Conservation (phyloP, 2,888 invertebrate species). For the Camponotus fellah region DNA sequence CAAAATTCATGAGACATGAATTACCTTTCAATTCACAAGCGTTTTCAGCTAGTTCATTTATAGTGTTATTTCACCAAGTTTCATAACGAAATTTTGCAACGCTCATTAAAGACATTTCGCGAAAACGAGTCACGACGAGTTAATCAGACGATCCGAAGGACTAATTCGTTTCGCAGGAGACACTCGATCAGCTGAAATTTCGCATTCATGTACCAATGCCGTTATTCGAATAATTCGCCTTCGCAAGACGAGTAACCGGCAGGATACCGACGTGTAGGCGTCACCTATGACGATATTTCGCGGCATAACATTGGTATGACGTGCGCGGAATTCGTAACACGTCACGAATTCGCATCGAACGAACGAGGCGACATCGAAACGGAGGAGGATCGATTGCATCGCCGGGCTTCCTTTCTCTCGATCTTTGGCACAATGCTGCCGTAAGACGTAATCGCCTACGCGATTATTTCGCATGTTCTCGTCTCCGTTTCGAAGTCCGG, state of each 20-base stretch:
- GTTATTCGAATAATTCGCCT: conserved; percentile 6
- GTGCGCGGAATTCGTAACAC: conserved; percentile 65
- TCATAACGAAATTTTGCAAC: conserved; percentile 31
- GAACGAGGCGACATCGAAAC: conserved; percentile 15
- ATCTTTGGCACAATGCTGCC: conserved; percentile 56
- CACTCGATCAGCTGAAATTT: neutral
- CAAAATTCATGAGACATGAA: neutral
- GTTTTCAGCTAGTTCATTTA: neutral
- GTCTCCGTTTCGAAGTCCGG: conserved; percentile 17
- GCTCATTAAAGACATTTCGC: conserved; percentile 23
- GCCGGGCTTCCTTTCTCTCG: conserved; percentile 62
- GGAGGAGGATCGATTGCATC: conserved; percentile 45
- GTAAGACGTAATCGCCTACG: conserved; percentile 43
- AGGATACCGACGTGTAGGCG: conserved; percentile 18
- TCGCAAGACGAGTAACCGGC: conserved; percentile 16
- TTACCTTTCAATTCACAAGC: conserved; percentile 16
- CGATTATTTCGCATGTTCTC: conserved; percentile 32
- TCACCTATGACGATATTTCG: conserved; percentile 47
- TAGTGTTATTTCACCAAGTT: conserved; percentile 18
- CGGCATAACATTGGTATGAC: conserved; percentile 46
- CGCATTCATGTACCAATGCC: neutral
- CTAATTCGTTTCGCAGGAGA: conserved; percentile 26
- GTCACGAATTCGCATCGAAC: conserved; percentile 59
- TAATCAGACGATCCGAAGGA: neutral
- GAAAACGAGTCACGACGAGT: conserved; percentile 3